phyloP scores from a whole-genome alignment of 2,797 vertebrate genomes.

The Chaunax sp. region DNA sequence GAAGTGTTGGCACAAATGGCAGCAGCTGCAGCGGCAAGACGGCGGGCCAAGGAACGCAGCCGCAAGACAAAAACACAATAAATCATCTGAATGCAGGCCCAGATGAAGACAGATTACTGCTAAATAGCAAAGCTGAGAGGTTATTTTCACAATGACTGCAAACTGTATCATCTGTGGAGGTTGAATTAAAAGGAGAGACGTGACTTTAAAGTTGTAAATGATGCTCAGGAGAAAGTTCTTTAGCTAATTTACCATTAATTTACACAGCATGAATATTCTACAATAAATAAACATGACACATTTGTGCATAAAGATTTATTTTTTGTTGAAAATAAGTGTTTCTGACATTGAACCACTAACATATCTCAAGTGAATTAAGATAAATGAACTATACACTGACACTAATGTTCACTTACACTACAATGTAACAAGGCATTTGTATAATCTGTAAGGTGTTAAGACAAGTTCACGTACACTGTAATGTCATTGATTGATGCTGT shows the following conservation, averaged over 20 bases:
- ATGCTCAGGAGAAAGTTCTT: not conserved
- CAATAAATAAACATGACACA: conserved; percentile 32
- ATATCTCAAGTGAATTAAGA: conserved; percentile 68
- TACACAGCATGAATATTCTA: fast-evolving
- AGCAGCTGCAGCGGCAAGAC: conserved; percentile 22
- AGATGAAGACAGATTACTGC: conserved; percentile 35
- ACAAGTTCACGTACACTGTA: conserved; percentile 49
- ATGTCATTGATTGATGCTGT: conserved; percentile 38
- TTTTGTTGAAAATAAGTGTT: conserved; percentile 80
- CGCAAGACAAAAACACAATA: conserved; percentile 50
- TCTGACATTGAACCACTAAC: conserved; percentile 70
- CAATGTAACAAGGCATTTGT: conserved; percentile 74
- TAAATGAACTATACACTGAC: conserved; percentile 72
- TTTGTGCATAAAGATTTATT: conserved; percentile 81
- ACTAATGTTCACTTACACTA: conserved; percentile 62
- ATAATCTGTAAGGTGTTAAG: conserved; percentile 64
- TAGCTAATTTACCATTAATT: not conserved
- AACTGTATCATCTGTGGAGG: conserved; percentile 26
- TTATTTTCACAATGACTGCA: conserved; percentile 15
- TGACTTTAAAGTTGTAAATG: too few relatives aligned
- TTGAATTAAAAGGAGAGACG: not conserved
- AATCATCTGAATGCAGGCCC: conserved; percentile 43
- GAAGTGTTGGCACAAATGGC: conserved; percentile 50
- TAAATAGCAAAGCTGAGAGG: conserved; percentile 18
- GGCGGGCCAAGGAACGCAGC: conserved; percentile 30